A percentile compares a stretch with the other conserved stretches of the same genome.
These are phyloP conservation scores for Polyploca ridens DNA, from an alignment of 2,888 invertebrate species.

Conservation along the genomic window DNA sequence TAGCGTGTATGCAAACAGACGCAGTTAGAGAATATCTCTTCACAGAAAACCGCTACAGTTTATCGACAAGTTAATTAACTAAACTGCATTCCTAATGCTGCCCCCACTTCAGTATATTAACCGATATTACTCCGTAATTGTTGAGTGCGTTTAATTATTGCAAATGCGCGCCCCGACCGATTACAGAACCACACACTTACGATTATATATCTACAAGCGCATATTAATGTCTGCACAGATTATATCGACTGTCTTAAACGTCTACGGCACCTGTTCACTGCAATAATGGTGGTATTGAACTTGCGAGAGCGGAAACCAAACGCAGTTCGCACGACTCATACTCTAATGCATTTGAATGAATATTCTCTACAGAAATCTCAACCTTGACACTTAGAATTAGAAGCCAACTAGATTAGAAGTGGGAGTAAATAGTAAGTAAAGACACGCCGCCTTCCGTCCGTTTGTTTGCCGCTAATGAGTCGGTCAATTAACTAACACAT, in stretches of 20 bases:
- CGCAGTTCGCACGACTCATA: conserved; percentile 58
- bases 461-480: conserved; percentile 64
- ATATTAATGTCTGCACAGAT: conserved; percentile 41
- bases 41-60: conserved; percentile 34
- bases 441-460: conserved; percentile 54
- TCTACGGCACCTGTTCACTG: conserved; percentile 40
- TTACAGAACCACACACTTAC: conserved; percentile 17
- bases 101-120: conserved; percentile 36
- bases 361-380: conserved; percentile 31
- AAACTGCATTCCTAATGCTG: conserved; percentile 49
- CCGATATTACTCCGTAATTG: conserved; percentile 35
- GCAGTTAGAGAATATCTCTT: conserved; percentile 18
- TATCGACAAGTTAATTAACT: conserved; percentile 50
- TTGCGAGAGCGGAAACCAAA: conserved; percentile 65
- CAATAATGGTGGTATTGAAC: conserved; percentile 67
- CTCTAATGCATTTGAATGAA: conserved; percentile 31
- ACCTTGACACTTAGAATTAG: conserved; percentile 33
- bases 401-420: conserved; percentile 34
- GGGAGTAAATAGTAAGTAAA: neutral
- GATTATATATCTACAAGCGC: conserved; percentile 30
- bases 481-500: conserved; percentile 65
- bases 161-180: conserved; percentile 30
- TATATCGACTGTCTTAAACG: conserved; percentile 43
- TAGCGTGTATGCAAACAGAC: conserved; percentile 20
- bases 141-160: conserved; percentile 52